Percentiles rank a stretch among this genome's conserved stretches.
Evolutionary conservation across 2,113 vertebrate genomes (phyloP).

Genomic region (Cygnus atratus): DNA sequence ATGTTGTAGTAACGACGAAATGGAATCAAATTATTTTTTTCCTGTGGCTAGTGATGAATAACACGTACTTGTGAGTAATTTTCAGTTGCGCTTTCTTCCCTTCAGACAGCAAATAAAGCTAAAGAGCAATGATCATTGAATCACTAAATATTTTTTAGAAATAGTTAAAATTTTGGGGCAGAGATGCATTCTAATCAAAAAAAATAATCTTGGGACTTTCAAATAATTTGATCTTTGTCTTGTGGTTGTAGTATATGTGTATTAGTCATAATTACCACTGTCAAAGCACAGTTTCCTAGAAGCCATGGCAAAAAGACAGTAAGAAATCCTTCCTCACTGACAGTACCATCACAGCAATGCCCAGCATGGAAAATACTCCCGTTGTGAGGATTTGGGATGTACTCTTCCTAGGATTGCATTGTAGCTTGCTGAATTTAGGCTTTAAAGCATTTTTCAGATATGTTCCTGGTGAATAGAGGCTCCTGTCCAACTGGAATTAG

Average conservation of each 20-base stretch:
- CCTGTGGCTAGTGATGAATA: not conserved
- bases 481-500: not conserved
- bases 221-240: not conserved
- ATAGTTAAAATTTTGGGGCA: not conserved
- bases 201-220: not conserved
- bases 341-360: not conserved
- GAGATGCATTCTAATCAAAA: not conserved
- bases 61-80: not conserved
- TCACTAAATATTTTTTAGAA: not conserved
- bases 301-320: not conserved
- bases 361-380: not conserved
- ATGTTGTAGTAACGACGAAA: not conserved
- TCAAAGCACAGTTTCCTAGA: not conserved
- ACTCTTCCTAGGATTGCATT: not conserved
- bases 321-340: not conserved
- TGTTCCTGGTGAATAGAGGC: not conserved
- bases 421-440: not conserved
- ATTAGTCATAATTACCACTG: not conserved
- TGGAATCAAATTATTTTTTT: not conserved
- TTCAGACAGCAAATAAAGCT: not conserved
- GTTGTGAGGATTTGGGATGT: not conserved
- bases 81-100: not conserved
- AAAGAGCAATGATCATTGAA: not conserved
- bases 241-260: not conserved
- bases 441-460: not conserved